Evolutionary conservation across 2,113 vertebrate species (phyloP), one percentile per base, ranked within the genome.

Genomic region (Crotalus horridus): DNA sequence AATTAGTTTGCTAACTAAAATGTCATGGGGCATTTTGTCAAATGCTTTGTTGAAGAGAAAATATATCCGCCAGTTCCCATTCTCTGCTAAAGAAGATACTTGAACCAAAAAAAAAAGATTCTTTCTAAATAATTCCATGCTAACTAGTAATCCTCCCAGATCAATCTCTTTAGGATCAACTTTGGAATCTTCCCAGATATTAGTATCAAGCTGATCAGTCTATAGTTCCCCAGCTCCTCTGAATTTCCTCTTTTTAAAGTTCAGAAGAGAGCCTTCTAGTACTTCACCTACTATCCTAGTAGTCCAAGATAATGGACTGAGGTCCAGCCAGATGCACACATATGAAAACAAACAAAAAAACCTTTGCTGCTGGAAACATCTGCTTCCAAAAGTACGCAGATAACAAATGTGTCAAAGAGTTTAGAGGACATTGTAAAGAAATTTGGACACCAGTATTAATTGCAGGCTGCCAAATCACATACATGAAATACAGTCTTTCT

Each of bases 381-480:
- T 54, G 20, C 58, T 92, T 12, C 85, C 10, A 87, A 51, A 81
- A 91, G n/a, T 13, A 48, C 56, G n/a, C 6, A 51, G 54, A 61
- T 59, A 87, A 51, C 33, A 48, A 64, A 88, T 11, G 1, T 20
- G 85, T 46, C 13, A 43, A 87, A 61, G 29, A 91, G 23, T 26
- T 59, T 54, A 39, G 69, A 43, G 24, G 39, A 17, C 39, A 46
- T 24, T 33, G 33, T 17, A 13, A 54, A 61, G 56, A 91, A 33
- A 85, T 64, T 24, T 88, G 48, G 48, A 39, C 53, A 48, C 21
- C 11, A 87, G 20, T 11, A 20, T 94, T 91, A 93, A 69, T 59
- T 94, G 87, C 90, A 95, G 81, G 94, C 89, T 96, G 94, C 95
- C 94, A 96, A 96, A 91, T 93, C 88, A 92, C 94, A 96, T 91